phyloP scores from a whole-genome alignment of 2,113 vertebrate genomes.

The Chauna torquata region DNA sequence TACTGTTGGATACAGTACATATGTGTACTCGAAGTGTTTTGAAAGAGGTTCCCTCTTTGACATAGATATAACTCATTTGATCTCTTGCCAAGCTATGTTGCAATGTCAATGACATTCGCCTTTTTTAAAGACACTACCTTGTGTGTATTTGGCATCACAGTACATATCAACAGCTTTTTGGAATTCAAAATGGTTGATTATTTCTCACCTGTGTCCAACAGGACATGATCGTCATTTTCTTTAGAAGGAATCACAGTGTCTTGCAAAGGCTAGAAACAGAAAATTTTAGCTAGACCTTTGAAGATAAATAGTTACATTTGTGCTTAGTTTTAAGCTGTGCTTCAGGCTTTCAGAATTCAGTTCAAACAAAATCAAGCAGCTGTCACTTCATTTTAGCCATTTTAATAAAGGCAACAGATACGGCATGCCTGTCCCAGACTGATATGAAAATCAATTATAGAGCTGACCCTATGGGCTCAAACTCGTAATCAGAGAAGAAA shows the following conservation, averaged over 20 bases:
- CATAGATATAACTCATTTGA: neutral
- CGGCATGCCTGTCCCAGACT: neutral
- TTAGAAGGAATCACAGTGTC: neutral
- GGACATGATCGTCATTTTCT: slow-evolving; percentile 4
- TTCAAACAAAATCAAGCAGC: neutral
- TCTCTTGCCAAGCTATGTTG: neutral
- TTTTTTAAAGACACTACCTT: neutral
- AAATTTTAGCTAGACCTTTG: neutral
- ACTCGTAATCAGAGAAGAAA: neutral
- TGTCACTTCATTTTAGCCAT: neutral
- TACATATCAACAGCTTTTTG: neutral
- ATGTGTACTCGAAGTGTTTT: neutral
- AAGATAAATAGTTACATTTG: neutral
- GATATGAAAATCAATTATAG: neutral
- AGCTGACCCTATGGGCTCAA: neutral
- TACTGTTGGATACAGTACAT: neutral
- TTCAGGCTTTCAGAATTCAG: neutral
- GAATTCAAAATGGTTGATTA: neutral
- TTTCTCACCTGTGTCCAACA: slow-evolving; percentile 37
- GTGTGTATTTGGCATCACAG: neutral
- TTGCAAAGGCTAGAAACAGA: slow-evolving; percentile 2
- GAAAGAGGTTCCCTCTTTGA: neutral
- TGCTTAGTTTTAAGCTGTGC: neutral
- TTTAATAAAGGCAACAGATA: neutral
- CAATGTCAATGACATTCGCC: neutral